These are phyloP conservation scores for Orycteropus afer DNA, from an alignment of 2,113 vertebrate genomes.

Conservation along the genomic window DNA sequence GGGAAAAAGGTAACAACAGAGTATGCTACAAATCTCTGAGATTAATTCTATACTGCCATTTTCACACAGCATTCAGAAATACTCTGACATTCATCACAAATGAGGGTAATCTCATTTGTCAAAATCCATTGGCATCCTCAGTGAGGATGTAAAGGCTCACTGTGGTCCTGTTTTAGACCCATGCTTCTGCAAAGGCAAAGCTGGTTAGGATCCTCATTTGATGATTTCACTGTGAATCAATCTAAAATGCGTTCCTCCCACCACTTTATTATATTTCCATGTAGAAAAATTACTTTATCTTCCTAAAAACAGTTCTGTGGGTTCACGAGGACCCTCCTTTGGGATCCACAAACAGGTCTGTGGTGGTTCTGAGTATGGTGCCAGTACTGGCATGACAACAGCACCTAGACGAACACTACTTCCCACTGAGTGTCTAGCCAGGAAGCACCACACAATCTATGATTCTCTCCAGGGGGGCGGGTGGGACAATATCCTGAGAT, in stretches of 20 bases:
- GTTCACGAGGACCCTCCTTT: slow-evolving; percentile 32
- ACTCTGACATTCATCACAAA: slow-evolving; percentile 8
- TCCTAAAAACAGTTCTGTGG: slow-evolving; percentile 9
- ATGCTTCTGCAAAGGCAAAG: neutral
- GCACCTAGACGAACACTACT: neutral
- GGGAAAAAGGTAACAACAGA: neutral
- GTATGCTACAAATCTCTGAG: neutral
- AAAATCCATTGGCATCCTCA: slow-evolving; percentile 21
- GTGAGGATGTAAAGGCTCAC: neutral
- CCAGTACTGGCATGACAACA: neutral
- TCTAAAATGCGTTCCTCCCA: slow-evolving; percentile 15
- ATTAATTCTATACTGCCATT: slow-evolving; percentile 46
- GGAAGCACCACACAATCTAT: neutral
- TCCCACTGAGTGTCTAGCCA: neutral
- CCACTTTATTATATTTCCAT: neutral
- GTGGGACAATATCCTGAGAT: neutral
- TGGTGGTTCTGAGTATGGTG: neutral
- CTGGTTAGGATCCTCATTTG: neutral
- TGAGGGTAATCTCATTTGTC: neutral
- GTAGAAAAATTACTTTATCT: slow-evolving; percentile 31
- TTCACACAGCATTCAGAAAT: slow-evolving; percentile 4
- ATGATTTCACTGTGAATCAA: slow-evolving; percentile 20
- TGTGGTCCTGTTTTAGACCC: slow-evolving; percentile 22
- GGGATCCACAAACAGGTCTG: slow-evolving; percentile 20
- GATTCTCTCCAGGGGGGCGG: neutral